Percentiles rank a stretch among this genome's conserved stretches.
Conservation (phyloP, 2,888 invertebrate species). For the Crossocerus cetratus region DNA sequence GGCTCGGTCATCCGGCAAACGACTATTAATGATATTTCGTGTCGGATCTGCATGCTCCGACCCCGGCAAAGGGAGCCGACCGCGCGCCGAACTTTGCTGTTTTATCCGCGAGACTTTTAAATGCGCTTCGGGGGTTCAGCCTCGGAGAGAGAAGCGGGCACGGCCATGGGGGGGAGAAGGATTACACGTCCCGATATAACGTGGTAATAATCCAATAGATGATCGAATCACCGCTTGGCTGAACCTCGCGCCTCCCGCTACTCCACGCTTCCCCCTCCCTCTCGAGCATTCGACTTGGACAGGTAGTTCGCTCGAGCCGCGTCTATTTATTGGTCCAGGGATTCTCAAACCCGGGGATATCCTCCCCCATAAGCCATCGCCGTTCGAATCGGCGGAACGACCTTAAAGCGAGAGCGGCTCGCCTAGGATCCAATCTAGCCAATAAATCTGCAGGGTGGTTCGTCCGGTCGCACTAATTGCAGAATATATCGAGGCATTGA, state of each 20-base stretch:
- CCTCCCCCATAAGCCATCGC: too few relatives aligned
- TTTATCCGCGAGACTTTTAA: constrained; percentile 45
- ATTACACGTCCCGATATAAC: constrained; percentile 48
- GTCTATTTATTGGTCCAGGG: constrained; percentile 50
- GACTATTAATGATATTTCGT: constrained; percentile 75
- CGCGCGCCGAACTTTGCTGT: constrained; percentile 56
- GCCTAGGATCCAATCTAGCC: too few relatives aligned
- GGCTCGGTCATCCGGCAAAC: constrained; percentile 75
- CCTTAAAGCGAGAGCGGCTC: too few relatives aligned
- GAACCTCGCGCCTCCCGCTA: constrained; percentile 22
- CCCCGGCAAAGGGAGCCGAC: constrained; percentile 61
- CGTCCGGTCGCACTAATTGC: too few relatives aligned
- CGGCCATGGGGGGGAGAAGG: constrained; percentile 19
- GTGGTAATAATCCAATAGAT: constrained; percentile 57
- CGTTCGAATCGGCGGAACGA: too few relatives aligned
- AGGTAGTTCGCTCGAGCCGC: constrained; percentile 28
- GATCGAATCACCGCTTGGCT: constrained; percentile 34
- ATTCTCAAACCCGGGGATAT: constrained; percentile 36
- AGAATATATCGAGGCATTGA: too few relatives aligned
- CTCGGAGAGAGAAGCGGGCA: constrained; percentile 36
- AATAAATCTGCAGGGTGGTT: too few relatives aligned
- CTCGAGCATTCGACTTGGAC: constrained; percentile 7
- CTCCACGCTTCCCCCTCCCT: constrained; percentile 5
- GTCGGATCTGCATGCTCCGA: constrained; percentile 73
- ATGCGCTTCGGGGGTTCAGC: constrained; percentile 29